Evolutionary conservation across 2,797 vertebrate genomes (phyloP), one percentile per base, ranked within the genome.

Genomic region (Hydrolagus colliei): DNA sequence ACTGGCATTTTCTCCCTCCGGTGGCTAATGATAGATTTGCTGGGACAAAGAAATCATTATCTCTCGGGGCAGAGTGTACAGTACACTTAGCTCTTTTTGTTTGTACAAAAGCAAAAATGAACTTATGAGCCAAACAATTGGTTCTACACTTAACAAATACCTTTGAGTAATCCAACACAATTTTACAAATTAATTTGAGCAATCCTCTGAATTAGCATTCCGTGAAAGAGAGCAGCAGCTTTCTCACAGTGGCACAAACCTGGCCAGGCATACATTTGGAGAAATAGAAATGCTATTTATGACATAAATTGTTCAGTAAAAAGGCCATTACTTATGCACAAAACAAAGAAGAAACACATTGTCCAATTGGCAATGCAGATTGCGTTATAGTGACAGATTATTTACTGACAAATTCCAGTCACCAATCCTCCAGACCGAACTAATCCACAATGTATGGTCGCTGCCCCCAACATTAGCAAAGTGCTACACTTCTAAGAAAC

Each of bases 21-120:
- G 94, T 95, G 93, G 96, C 94, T 93, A 91, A 91, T 96, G 95
- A 97, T 95, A 91, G 94, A 95, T 95, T 96, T 95, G 92, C 91
- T 92, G 93, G 95, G 92, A 94, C 94, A 96, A 96, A 94, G 91
- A 93, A 95, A 95, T 95, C 91, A 95, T 96, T 96, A 96, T 96
- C 93, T 89, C 92, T 73, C 91, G 94, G 94, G 94, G 95, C 92
- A 96, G 90, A 91, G 94, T 93, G 94, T 92, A 93, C 92, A 94
- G 92, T 93, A 89, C 92, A 94, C 93, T 92, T 91, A 92, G 92
- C 89, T 91, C 89, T 87, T 88, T 91, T 89, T 91, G 91, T 89
- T 89, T 89, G 91, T 92, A 86, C 79, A 92, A 91, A 92, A 94
- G 93, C 92, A 91, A 89, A 94, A 91, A 94, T 92, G 89, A 89